Evolutionary conservation across 2,888 invertebrate species (phyloP), one percentile per base, ranked within the genome.

Genomic region (Pomacea canaliculata): DNA sequence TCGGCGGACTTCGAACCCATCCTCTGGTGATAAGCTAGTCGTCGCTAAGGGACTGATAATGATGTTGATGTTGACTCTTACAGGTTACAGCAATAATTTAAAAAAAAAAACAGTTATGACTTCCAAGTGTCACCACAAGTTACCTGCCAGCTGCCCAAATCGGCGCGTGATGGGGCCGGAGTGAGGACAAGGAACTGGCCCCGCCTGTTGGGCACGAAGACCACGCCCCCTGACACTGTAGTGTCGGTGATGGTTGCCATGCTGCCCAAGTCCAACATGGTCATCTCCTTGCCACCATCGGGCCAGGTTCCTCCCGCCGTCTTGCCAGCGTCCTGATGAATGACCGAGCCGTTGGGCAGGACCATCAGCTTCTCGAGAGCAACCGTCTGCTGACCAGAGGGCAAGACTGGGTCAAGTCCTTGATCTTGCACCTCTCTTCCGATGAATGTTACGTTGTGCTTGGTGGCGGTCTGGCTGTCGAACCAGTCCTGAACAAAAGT

Each of bases 281-380:
- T 69, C 49, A 69, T 62, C 27, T 68, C 19, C 19, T 56, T 49
- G 7, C 56, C 48, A 23, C 10, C 49, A 16, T n/a, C 51, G 19
- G 62, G 76, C 72, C 72, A 72, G 9, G 51, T 27, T n/a, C 37
- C 46, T 18, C 49, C 49, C 27, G 63, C 46, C 46, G 65, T 23
- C 9, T 51, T 23, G 19, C 51, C 72, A 23, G 71, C 46, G 23
- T 62, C 48, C 66, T 49, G 18, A 56, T 72, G 70, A 13, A 72
- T 19, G 48, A 77, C 69, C n/a, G 66, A 67, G 46, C 76, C 71
- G 71, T 76, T 76, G 66, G 46, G 19, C 70, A 74, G 69, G 62
- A 74, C 46, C 16, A 62, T 8, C 48, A 62, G 56, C 69, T 69
- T 37, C 62, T 74, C 74, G 68, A 74, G 51, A 13, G 74, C 68